Evolutionary conservation across 2,113 vertebrate genomes (phyloP).

Genomic region (Empidonax traillii): DNA sequence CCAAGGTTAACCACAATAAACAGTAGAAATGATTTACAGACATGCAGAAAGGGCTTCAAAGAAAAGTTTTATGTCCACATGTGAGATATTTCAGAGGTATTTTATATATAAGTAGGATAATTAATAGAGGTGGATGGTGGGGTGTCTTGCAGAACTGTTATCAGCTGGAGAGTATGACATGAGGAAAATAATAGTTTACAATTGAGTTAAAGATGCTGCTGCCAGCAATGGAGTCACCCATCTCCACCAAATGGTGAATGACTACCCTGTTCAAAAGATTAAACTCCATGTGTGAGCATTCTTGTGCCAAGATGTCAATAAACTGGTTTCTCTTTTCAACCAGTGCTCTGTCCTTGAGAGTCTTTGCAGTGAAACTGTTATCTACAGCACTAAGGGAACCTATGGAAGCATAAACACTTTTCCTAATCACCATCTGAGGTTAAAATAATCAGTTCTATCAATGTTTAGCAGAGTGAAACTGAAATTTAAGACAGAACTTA

Average conservation of each 20-base stretch:
- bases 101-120: background rate
- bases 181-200: background rate
- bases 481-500: background rate
- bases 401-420: background rate
- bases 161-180: background rate
- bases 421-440: background rate
- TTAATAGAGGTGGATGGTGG: background rate
- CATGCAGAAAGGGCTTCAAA: background rate
- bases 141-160: background rate
- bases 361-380: background rate
- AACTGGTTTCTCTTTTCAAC: background rate
- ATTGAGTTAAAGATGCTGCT: background rate
- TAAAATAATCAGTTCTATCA: background rate
- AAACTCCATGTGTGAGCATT: accelerated
- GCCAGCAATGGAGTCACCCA: background rate
- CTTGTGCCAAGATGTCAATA: background rate
- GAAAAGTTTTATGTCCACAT: no score
- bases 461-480: background rate
- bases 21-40: background rate
- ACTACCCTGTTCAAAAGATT: background rate
- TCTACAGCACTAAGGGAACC: background rate
- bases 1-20: background rate
- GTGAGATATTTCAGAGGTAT: background rate
- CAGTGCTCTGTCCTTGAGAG: background rate
- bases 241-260: background rate